A percentile compares a stretch with the other conserved stretches of the same genome.
Evolutionary conservation across 2,888 invertebrate species (phyloP).

Genomic region (Oligia strigilis): DNA sequence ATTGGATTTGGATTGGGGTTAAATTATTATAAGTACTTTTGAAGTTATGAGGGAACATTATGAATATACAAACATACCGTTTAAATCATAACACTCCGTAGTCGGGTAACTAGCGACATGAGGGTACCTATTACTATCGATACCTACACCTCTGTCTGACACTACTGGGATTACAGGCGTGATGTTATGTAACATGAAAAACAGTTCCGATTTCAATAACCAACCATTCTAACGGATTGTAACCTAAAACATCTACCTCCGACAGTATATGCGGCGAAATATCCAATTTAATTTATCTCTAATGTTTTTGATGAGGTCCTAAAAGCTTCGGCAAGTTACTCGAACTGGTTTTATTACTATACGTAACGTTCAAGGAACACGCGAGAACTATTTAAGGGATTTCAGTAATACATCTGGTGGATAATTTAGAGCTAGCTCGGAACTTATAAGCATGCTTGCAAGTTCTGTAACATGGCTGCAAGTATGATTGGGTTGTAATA

Average conservation of each 20-base stretch:
- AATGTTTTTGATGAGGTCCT: constrained; percentile 52
- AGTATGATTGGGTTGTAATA: constrained; percentile 36
- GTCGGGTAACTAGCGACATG: too few species aligned
- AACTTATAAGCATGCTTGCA: constrained; percentile 33
- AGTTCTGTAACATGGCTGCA: constrained; percentile 35
- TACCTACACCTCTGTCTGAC: too few species aligned
- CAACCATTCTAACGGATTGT: neutral
- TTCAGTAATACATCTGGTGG: constrained; percentile 28
- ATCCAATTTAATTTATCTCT: constrained; percentile 50
- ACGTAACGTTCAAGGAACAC: constrained; percentile 58
- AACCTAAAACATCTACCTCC: constrained; percentile 23
- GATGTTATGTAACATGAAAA: neutral
- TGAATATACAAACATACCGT: too few species aligned
- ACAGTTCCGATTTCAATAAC: constrained; percentile 2
- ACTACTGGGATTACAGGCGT: neutral
- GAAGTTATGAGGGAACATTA: too few species aligned
- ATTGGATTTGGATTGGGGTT: too few species aligned
- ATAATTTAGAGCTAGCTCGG: constrained; percentile 46
- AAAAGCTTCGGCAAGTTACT: constrained; percentile 52
- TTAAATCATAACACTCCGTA: too few species aligned
- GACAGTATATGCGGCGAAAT: constrained; percentile 29
- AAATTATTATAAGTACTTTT: too few species aligned
- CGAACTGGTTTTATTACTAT: constrained; percentile 58
- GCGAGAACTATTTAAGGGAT: constrained; percentile 57
- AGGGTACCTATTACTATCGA: too few species aligned